phyloP scores from a whole-genome alignment of 2,113 vertebrate species.

The Mionectes macconnelli region DNA sequence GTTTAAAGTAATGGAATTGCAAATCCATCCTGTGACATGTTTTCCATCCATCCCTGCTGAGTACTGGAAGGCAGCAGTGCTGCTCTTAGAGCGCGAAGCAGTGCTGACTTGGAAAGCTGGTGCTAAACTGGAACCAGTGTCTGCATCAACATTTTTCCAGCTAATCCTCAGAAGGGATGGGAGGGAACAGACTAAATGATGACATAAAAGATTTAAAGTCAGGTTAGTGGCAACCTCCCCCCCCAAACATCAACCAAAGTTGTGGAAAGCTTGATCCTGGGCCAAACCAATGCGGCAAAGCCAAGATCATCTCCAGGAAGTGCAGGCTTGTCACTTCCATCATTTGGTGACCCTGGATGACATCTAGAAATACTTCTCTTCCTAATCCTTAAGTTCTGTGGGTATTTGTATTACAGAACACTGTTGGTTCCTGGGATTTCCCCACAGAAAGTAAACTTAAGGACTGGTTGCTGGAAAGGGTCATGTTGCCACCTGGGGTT shows the following conservation, averaged over 20 bases:
- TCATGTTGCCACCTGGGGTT: rapidly evolving
- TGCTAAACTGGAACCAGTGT: neutral
- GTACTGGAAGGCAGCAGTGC: neutral
- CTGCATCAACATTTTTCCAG: neutral
- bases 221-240: neutral
- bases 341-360: neutral
- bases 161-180: neutral
- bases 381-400: neutral
- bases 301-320: neutral
- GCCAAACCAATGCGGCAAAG: neutral
- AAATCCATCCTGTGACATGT: neutral
- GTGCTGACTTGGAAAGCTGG: neutral
- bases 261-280: neutral
- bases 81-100: neutral
- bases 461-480: neutral
- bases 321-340: neutral
- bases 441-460: neutral
- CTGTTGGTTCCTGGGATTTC: neutral
- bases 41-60: neutral
- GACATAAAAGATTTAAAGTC: neutral
- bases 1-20: neutral
- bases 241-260: neutral
- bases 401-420: neutral
- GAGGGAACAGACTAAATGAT: neutral
- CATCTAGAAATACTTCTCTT: neutral